A percentile compares a stretch with the other conserved stretches of the same genome.
These are phyloP conservation scores for Centropristis striata DNA, from an alignment of 2,113 vertebrate species.

Conservation along the genomic window DNA sequence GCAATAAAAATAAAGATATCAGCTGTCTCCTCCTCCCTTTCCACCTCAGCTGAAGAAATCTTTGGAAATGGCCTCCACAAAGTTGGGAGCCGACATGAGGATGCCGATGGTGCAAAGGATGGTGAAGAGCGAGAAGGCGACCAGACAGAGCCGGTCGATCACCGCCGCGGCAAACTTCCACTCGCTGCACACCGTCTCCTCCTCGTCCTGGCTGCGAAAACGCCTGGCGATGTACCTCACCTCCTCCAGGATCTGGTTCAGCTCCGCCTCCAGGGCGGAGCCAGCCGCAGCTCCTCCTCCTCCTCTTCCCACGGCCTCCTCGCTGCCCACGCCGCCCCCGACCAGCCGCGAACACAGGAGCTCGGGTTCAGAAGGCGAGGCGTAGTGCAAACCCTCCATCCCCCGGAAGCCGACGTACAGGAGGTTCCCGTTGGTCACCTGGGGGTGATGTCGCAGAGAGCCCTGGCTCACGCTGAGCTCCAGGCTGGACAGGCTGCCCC, in stretches of 20 bases:
- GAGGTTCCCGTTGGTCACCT: conserved; percentile 86
- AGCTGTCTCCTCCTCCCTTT: background rate
- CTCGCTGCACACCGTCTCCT: conserved; percentile 88
- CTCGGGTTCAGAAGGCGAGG: conserved; percentile 85
- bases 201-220: conserved; percentile 90
- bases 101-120: conserved; percentile 95
- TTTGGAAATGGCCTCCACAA: conserved; percentile 94
- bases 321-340: conserved; percentile 75
- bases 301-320: conserved; percentile 67
- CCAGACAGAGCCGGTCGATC: conserved; percentile 93
- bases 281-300: conserved; percentile 71
- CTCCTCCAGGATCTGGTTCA: conserved; percentile 91
- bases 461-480: conserved; percentile 85
- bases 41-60: conserved; percentile 88
- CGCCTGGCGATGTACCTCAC: conserved; percentile 89
- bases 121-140: conserved; percentile 93
- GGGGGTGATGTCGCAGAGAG: conserved; percentile 69
- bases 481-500: conserved; percentile 89
- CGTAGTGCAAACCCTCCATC: conserved; percentile 79
- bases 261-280: conserved; percentile 76
- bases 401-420: conserved; percentile 87
- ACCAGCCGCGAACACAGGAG: conserved; percentile 89
- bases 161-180: conserved; percentile 95
- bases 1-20: background rate
- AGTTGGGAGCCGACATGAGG: conserved; percentile 94